These are phyloP conservation scores for Hydropsyche tenuis DNA, from an alignment of 1,140 invertebrate genomes.

Conservation along the genomic window DNA sequence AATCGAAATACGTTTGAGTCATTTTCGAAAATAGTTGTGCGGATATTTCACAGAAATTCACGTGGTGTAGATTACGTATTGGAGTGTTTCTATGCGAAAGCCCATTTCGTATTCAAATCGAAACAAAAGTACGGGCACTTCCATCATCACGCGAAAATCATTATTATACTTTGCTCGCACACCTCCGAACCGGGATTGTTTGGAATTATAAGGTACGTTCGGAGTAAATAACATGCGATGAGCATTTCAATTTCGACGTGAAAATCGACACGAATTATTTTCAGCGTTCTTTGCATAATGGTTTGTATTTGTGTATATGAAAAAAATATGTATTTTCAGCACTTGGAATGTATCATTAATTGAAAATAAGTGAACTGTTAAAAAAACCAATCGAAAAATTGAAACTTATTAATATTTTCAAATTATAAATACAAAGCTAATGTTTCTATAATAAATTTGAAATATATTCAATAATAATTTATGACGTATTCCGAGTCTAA, in stretches of 20 bases:
- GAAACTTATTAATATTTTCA: no score
- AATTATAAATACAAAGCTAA: no score
- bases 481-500: no score
- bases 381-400: no score
- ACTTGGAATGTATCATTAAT: no score
- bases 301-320: not conserved
- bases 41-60: not conserved
- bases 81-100: not conserved
- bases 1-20: no score
- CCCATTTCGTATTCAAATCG: slow-evolving; percentile 15
- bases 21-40: not conserved
- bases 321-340: no score
- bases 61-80: not conserved
- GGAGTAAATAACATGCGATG: slow-evolving; percentile 9
- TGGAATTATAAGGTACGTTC: slow-evolving; percentile 2
- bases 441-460: no score
- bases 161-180: not conserved
- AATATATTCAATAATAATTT: no score
- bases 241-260: not conserved
- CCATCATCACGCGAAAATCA: slow-evolving; percentile 17
- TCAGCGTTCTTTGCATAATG: not conserved
- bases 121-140: not conserved
- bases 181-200: not conserved
- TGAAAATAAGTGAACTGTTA: no score
- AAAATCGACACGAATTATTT: slow-evolving; percentile 6